phyloP scores from a whole-genome alignment of 30 jellyfish, hydroid and myxozoan species.

The Nemopilema nomurai region DNA sequence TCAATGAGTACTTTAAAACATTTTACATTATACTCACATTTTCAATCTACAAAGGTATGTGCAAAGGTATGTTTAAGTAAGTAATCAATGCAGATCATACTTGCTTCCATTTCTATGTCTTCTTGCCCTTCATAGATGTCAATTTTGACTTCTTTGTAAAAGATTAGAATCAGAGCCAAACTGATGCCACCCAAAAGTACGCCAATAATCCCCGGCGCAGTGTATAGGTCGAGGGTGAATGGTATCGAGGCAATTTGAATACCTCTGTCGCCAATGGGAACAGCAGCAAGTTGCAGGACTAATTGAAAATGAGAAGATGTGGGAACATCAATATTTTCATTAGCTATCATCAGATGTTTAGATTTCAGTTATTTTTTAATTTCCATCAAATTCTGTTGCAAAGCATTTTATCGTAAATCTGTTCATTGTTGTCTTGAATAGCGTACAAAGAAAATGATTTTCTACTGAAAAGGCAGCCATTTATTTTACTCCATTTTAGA shows the following conservation, averaged over 20 bases:
- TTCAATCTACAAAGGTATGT: no score
- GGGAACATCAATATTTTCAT: no score
- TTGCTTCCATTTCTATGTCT: not conserved
- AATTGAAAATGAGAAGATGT: no score
- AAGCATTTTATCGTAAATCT: not conserved
- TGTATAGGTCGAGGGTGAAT: constrained; percentile 49
- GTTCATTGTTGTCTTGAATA: not conserved
- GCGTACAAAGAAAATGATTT: no score
- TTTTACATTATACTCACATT: no score
- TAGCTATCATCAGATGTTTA: no score
- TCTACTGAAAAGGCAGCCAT: no score
- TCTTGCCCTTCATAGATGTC: not conserved
- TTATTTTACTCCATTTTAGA: no score
- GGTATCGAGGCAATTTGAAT: not conserved
- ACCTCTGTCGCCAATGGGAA: constrained; percentile 40
- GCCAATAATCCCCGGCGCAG: constrained; percentile 54
- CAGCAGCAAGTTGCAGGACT: constrained; percentile 51
- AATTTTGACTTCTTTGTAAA: constrained; percentile 21
- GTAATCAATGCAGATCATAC: no score
- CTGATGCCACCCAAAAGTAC: constrained; percentile 29
- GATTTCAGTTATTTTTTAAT: no score
- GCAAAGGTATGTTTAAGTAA: no score
- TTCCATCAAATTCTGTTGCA: not conserved
- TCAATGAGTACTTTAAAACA: no score
- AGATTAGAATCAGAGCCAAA: constrained; percentile 9